Base-by-base conservation (phyloP, 2,797 vertebrate genomes). In the Poecilia gillii region DNA sequence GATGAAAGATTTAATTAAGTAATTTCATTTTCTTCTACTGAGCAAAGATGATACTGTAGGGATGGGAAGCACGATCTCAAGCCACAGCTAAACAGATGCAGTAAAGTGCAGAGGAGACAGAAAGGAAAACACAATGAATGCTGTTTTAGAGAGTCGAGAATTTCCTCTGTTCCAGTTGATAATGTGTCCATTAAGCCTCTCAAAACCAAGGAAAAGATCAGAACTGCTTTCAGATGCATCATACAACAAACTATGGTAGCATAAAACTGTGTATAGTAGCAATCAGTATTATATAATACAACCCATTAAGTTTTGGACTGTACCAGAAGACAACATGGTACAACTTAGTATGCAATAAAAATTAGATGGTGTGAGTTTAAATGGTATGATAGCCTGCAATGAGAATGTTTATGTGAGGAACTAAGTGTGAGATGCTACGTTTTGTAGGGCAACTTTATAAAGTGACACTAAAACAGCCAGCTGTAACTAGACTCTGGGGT, bases 1-100 rank as follows among this genome's bases (percentile, higher is more conserved):
- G 41, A 85, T 91, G 84, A 92, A 94, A 92, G 87, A 90, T 84
- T 85, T 87, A 91, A 94, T 94, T 93, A 94, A 85, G 91, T 93
- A 91, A 95, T 93, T 85, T 55, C 62, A 87, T 93, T 94, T 92
- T 85, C 85, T 86, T 80, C 81, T 81, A 83, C 80, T 77, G 79
- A 89, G 87, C 88, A 78, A 81, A 87, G 79, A 88, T 64, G 78
- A 89, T 4, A 87, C 88, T 81, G 74, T 76, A 80, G 84, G 91
- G 88, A 53, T 79, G 47, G 72, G 31, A 33, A 66, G 36, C 20
- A 39, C 3, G 0, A 23, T 66, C 64, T 66, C 64, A 39, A 33
- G 33, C 33, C 33, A 39, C 16, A 39, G 2, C 36, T 4, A 39
- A 3, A 39, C 36, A 25, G 8, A 39, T 39, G 33, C 62, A 66